A percentile compares a stretch with the other conserved stretches of the same genome.
These are phyloP conservation scores for Spilarctia lutea DNA, from an alignment of 2,888 invertebrate species.

Conservation along the genomic window DNA sequence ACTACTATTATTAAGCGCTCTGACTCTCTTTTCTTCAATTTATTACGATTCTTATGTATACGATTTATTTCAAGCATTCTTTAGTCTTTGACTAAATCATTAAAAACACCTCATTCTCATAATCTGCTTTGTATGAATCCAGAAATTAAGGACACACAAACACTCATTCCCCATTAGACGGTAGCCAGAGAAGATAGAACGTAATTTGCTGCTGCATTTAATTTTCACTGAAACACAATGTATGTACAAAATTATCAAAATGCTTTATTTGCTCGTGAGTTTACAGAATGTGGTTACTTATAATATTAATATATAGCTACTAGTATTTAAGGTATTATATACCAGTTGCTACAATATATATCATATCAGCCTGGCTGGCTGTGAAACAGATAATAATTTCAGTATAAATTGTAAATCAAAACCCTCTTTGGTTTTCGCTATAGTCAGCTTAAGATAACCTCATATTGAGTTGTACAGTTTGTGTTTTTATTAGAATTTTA, in stretches of 20 bases:
- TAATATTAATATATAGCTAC: no score
- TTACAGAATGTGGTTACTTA: no score
- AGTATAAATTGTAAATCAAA: no score
- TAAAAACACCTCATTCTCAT: no score
- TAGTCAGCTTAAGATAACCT: neutral
- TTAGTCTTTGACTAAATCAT: no score
- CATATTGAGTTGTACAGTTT: neutral
- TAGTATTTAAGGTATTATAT: no score
- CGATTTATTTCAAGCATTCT: no score
- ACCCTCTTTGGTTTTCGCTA: neutral
- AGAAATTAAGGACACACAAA: no score
- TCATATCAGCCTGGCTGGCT: neutral
- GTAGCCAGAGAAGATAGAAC: neutral
- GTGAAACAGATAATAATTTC: neutral
- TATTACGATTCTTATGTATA: neutral
- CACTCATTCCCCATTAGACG: neutral
- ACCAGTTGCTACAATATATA: no score
- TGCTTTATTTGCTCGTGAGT: no score
- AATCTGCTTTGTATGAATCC: neutral
- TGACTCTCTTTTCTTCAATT: neutral
- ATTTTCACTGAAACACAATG: no score
- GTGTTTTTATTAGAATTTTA: neutral
- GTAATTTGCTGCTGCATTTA: neutral
- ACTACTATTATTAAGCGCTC: neutral
- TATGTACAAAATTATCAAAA: no score